These are phyloP conservation scores for Corythornis madagascariensis DNA, from an alignment of 2,113 vertebrate genomes.

Conservation along the genomic window DNA sequence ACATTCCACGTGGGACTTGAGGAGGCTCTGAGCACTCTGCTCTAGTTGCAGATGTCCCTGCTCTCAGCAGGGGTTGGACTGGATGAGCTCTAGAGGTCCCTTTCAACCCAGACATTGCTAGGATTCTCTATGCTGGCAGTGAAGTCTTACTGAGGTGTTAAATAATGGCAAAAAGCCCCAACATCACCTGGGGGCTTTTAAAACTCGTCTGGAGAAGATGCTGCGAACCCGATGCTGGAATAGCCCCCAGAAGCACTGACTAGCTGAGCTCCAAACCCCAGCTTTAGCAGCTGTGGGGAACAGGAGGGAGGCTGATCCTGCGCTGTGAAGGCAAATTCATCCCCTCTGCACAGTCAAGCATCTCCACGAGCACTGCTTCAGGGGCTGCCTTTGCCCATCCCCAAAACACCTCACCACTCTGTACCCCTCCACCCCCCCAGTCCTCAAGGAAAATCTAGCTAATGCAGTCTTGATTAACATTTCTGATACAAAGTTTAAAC, in stretches of 20 bases:
- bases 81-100: no score
- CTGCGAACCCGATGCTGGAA: rapidly evolving
- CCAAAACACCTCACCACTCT: rapidly evolving
- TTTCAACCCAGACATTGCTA: no score
- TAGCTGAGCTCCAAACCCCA: neutral
- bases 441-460: neutral
- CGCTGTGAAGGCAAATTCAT: neutral
- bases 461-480: conserved; percentile 44
- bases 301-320: neutral
- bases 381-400: rapidly evolving
- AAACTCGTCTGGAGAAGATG: neutral
- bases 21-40: no score
- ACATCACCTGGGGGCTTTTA: rapidly evolving
- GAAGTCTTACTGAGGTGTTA: neutral
- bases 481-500: conserved; percentile 24
- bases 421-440: rapidly evolving
- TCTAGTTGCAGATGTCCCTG: no score
- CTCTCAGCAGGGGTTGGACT: no score
- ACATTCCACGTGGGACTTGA: no score
- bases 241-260: neutral
- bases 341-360: rapidly evolving
- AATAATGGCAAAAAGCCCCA: neutral
- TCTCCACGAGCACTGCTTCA: neutral
- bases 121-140: neutral
- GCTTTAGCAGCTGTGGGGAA: neutral